Conservation (phyloP, 2,113 vertebrate species). For the Toxostoma redivivum region DNA sequence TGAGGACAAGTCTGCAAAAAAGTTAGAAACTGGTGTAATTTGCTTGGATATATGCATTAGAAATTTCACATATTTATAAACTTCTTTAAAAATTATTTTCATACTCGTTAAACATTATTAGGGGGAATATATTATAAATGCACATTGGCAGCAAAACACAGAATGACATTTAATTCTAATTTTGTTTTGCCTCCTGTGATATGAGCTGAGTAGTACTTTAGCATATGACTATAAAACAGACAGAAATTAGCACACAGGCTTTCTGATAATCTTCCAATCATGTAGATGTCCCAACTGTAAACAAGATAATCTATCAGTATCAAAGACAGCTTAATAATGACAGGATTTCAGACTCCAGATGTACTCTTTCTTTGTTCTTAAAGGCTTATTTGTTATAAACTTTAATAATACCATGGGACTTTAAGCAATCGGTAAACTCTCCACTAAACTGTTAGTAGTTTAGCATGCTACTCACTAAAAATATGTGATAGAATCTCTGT, state of each 20-base stretch:
- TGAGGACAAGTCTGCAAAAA: constrained; percentile 78
- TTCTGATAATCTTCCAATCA: not conserved
- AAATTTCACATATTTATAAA: not conserved
- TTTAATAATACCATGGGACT: not conserved
- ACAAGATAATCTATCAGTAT: not conserved
- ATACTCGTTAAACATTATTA: not conserved
- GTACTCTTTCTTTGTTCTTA: not conserved
- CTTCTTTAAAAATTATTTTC: not conserved
- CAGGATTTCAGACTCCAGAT: not conserved
- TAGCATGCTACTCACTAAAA: not conserved
- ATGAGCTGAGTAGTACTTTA: not conserved
- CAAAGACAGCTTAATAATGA: not conserved
- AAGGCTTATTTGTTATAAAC: not conserved
- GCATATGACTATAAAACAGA: not conserved
- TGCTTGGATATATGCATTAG: not conserved
- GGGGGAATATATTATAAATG: not conserved
- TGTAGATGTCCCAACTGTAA: not conserved
- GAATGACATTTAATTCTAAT: not conserved
- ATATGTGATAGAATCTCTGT: not conserved
- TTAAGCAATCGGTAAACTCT: not conserved
- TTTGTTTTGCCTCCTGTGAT: not conserved
- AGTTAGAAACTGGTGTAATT: not conserved
- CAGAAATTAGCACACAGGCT: not conserved
- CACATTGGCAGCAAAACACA: not conserved
- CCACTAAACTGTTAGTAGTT: not conserved